Evolutionary conservation across 2,113 vertebrate species (phyloP).

Genomic region (Anoura caudifer): DNA sequence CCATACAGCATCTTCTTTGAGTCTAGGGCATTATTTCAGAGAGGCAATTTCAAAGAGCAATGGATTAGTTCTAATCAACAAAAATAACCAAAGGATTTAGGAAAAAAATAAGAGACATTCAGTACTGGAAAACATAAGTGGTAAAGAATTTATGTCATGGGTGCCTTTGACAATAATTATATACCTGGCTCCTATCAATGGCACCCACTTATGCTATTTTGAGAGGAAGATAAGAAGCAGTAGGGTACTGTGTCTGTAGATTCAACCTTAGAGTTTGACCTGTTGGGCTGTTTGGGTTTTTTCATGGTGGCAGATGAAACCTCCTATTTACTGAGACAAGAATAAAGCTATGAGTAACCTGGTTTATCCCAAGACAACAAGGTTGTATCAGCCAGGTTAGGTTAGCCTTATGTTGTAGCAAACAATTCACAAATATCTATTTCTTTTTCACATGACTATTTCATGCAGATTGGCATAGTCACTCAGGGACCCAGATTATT

Average conservation of each 20-base stretch:
- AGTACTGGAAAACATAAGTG: neutral
- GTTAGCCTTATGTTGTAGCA: neutral
- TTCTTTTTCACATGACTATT: neutral
- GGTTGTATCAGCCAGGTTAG: neutral
- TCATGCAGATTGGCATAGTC: neutral
- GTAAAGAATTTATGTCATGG: neutral
- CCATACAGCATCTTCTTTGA: neutral
- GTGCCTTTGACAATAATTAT: neutral
- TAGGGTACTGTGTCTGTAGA: neutral
- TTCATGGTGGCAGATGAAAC: neutral
- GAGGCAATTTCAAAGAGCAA: neutral
- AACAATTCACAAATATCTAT: neutral
- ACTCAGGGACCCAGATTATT: neutral
- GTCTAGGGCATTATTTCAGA: neutral
- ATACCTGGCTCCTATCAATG: neutral
- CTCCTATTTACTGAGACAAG: neutral
- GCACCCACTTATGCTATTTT: neutral
- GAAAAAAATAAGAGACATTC: conserved; percentile 18
- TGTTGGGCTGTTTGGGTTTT: neutral
- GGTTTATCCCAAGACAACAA: neutral
- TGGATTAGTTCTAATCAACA: neutral
- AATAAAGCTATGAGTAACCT: neutral
- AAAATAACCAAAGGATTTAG: neutral
- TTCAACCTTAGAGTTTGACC: neutral
- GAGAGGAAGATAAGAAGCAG: neutral